These are phyloP conservation scores for Pegoplata infirma DNA, from an alignment of 2,888 invertebrate species.

Conservation along the genomic window DNA sequence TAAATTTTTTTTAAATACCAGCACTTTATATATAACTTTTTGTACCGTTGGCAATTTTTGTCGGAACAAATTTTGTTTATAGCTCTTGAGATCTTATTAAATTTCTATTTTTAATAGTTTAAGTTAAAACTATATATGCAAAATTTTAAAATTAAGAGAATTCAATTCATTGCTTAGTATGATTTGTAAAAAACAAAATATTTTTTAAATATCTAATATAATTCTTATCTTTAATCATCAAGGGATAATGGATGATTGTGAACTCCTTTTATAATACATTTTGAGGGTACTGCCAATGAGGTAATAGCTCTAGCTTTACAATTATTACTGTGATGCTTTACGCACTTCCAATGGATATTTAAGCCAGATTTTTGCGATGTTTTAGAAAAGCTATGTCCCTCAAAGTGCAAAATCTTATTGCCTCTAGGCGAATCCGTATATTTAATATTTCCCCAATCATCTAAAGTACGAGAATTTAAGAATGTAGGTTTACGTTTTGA, in stretches of 20 bases:
- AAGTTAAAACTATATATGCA: too few species aligned
- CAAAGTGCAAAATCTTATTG: conserved; percentile 74
- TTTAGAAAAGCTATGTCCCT: conserved; percentile 76
- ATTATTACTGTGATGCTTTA: conserved; percentile 77
- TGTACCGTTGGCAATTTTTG: too few species aligned
- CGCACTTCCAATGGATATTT: conserved; percentile 78
- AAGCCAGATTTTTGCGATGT: conserved; percentile 78
- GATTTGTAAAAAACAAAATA: too few species aligned
- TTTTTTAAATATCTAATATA: too few species aligned
- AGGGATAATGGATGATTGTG: conserved; percentile 74
- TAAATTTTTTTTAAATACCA: too few species aligned
- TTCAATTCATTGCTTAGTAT: too few species aligned
- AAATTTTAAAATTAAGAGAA: too few species aligned
- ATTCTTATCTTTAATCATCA: conserved; percentile 66
- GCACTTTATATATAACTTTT: too few species aligned
- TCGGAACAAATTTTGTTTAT: too few species aligned
- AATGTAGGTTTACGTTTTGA: conserved; percentile 70
- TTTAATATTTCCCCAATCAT: conserved; percentile 72
- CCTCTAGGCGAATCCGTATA: conserved; percentile 74
- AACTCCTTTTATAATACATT: conserved; percentile 74
- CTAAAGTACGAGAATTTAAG: conserved; percentile 68
- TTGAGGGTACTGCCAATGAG: conserved; percentile 68
- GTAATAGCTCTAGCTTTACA: conserved; percentile 77
- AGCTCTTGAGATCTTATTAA: too few species aligned
- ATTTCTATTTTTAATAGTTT: too few species aligned